Evolutionary conservation across 2,113 vertebrate species (phyloP).

Genomic region (Pelobates fuscus): DNA sequence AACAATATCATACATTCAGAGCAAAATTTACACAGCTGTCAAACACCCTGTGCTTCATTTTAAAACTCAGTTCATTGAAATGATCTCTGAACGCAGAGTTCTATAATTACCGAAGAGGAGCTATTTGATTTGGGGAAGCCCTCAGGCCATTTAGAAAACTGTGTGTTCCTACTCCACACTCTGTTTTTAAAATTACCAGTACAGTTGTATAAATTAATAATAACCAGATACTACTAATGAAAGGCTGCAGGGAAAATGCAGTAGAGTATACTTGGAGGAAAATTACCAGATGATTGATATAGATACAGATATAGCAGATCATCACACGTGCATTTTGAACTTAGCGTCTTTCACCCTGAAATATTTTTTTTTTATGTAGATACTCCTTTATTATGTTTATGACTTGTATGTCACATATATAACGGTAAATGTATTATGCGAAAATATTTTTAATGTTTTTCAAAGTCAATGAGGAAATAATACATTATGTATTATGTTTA

Average conservation of each 20-base stretch:
- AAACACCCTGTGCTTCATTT: not conserved
- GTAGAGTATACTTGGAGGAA: not conserved
- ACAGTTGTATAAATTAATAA: not conserved
- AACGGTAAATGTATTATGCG: too few species aligned
- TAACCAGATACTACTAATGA: not conserved
- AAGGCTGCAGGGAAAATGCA: not conserved
- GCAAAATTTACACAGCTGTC: not conserved
- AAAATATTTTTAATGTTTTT: too few species aligned
- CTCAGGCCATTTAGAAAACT: not conserved
- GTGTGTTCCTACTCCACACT: not conserved
- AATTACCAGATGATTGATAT: too few species aligned
- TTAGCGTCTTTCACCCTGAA: too few species aligned
- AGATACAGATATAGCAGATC: too few species aligned
- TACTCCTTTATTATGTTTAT: too few species aligned
- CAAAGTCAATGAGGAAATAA: too few species aligned
- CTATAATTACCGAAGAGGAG: not conserved
- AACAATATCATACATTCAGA: not conserved
- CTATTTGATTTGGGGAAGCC: conserved; percentile 1
- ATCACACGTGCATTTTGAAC: too few species aligned
- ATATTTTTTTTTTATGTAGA: too few species aligned
- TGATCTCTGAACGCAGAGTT: not conserved
- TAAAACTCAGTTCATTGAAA: not conserved
- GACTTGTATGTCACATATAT: too few species aligned
- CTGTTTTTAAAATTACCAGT: conserved; percentile 4
- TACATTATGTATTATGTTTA: too few species aligned